Base-by-base conservation (phyloP, 1,140 invertebrate species). In the Saccostrea cuccullata region DNA sequence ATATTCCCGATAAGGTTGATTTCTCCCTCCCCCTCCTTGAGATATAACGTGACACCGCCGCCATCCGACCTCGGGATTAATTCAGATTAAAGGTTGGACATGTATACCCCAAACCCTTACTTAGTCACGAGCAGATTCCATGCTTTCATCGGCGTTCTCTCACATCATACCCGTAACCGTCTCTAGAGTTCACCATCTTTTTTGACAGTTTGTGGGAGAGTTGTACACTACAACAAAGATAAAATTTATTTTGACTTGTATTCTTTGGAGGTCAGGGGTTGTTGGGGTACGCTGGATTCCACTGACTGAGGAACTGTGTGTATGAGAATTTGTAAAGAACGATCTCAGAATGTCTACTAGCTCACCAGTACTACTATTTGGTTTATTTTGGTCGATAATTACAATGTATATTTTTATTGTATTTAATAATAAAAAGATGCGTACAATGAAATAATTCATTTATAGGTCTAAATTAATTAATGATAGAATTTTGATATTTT, bases 1-100 rank as follows among this genome's bases (percentile, higher is more conserved):
- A 77, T 56, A 84, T 55, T 84, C 36, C 13, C 11, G 73, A 55
- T 84, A 84, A 84, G 23, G 55, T 56, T 84, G 82, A 40, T 84
- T 84, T 84, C n/a, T 55, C 26, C 70, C 30, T 77, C 15, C 70
- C 70, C 26, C 3, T 77, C 26, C 70, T 26, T 30, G 15, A 77
- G 11, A 36, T 77, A 36, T 36, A 26, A 77, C 70, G 70, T 77
- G 30, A 36, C 70, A 77, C 12, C 15, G 70, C 36, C 70, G 26
- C 70, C 15, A 36, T 77, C 70, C 70, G 11, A 77, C 70, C 26
- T 77, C 70, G 26, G 70, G 58, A 77, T 15, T 77, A 15, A 64
- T n/a, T 20, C 58, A 64, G 58, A 64, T 47, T 47, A 47, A 47
- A 47, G 5, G 58, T 20, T 20, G 17, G 30, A 77, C 11, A 36